These are phyloP conservation scores for Heliconius eleuchia DNA, from an alignment of 1,140 invertebrate species.

Conservation along the genomic window DNA sequence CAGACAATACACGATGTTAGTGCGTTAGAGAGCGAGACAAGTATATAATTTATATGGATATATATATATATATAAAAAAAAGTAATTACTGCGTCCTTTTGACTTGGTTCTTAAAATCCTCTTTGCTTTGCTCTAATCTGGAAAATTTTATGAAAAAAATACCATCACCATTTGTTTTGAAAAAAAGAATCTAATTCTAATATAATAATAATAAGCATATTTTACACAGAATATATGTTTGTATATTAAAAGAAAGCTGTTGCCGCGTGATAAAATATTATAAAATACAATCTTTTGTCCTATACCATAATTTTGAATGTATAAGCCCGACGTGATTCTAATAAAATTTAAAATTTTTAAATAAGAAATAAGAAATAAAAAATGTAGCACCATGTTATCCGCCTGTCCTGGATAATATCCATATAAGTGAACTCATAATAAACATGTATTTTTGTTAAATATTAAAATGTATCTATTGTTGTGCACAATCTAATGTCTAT, in stretches of 20 bases:
- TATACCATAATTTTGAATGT: too few relatives aligned
- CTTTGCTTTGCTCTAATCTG: conserved; percentile 72
- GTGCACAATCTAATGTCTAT: neutral
- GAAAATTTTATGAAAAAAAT: conserved; percentile 51
- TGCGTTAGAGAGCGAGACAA: conserved; percentile 33
- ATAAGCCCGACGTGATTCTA: too few relatives aligned
- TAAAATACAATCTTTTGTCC: too few relatives aligned
- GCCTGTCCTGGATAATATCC: too few relatives aligned
- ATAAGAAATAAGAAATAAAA: too few relatives aligned
- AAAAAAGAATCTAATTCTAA: neutral
- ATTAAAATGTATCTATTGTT: too few relatives aligned
- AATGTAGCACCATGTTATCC: too few relatives aligned
- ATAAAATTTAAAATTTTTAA: too few relatives aligned
- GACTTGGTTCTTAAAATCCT: conserved; percentile 79
- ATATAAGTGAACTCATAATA: too few relatives aligned
- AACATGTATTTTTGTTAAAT: too few relatives aligned
- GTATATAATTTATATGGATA: neutral
- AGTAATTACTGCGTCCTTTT: conserved; percentile 77
- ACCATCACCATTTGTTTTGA: conserved; percentile 39
- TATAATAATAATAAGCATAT: neutral
- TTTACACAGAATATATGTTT: neutral
- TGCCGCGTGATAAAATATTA: too few relatives aligned
- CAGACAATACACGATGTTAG: conserved; percentile 29
- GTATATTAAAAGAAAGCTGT: too few relatives aligned
- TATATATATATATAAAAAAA: conserved; percentile 23